Evolutionary conservation across 2,113 vertebrate species (phyloP), one percentile per base, ranked within the genome.

Genomic region (Pao palembangensis): DNA sequence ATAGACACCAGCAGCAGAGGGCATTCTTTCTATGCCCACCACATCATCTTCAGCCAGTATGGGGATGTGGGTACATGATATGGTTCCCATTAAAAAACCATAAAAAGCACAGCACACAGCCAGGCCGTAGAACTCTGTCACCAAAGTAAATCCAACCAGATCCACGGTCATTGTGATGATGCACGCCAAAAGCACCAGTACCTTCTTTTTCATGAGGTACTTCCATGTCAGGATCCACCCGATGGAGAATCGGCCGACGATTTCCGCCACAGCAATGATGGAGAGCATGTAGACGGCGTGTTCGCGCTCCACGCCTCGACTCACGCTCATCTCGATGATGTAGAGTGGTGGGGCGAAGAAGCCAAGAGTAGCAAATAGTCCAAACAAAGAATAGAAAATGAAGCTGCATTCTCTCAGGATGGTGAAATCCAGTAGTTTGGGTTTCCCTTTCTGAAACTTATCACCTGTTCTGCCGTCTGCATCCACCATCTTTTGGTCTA

Each of bases 261-360:
- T 93, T 76, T 99, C 97, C 0, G 95, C 89, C 6, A 96, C 91
- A 0, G 96, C 97, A 92, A 98, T 98, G 2, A 76, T 86, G 0
- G 94, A 98, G 5, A 99, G 79, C 57, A 95, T 91, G 68, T 94
- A 94, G 0, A 93, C 87, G 0, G 96, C 93, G 1, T 63, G 89
- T 25, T 94, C 93, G 7, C 92, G 91, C 58, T 90, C 38, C 0
- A 98, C 90, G 18, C 93, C 95, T 1, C 93, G 88, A 64, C 92
- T 95, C 68, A 93, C 89, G 1, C 93, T 92, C 69, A 99, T 80
- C 34, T 97, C 94, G 1, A 99, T 95, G 80, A 99, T 88, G 81
- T 96, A 99, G 13, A 99, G 81, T 2, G 91, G 93, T 0, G 97
- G 97, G 2, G 94, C 96, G 0, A 99, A 98, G 90, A 99, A 99